phyloP scores from a whole-genome alignment of 1,140 invertebrate genomes.

The Phthorimaea operculella region DNA sequence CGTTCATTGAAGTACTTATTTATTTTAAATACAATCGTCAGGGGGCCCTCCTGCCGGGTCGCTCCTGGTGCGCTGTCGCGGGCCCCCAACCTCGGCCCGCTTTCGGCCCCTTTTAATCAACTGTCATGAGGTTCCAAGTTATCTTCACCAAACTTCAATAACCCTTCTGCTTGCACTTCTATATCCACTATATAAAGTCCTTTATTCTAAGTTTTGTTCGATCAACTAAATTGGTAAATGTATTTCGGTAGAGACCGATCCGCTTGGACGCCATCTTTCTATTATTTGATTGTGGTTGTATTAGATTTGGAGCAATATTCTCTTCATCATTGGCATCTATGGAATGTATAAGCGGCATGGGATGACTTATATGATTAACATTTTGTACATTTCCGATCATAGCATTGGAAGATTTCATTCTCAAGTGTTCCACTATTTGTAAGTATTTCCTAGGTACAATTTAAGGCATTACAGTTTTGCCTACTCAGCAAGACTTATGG shows the following conservation, averaged over 20 bases:
- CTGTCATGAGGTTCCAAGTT: slow-evolving; percentile 53
- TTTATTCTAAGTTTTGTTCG: not conserved
- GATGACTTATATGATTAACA: too few species aligned
- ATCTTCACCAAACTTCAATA: slow-evolving; percentile 39
- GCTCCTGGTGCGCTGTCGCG: slow-evolving; percentile 54
- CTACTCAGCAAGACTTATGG: too few species aligned
- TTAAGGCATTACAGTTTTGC: too few species aligned
- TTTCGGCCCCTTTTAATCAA: slow-evolving; percentile 66
- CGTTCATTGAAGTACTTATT: slow-evolving; percentile 66
- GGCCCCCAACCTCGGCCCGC: slow-evolving; percentile 54
- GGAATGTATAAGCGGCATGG: not conserved
- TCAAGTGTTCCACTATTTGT: too few species aligned
- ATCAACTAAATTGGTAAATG: slow-evolving; percentile 17
- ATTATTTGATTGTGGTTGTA: slow-evolving; percentile 51
- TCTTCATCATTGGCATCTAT: not conserved
- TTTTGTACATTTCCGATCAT: too few species aligned
- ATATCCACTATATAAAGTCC: not conserved
- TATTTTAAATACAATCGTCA: slow-evolving; percentile 68
- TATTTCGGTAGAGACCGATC: slow-evolving; percentile 22
- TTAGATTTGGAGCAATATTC: slow-evolving; percentile 38
- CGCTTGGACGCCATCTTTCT: slow-evolving; percentile 48
- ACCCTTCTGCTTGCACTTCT: not conserved
- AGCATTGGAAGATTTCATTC: too few species aligned
- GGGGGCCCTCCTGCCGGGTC: slow-evolving; percentile 48
- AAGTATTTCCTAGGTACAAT: too few species aligned